These are phyloP conservation scores for Hetaerina titia DNA, from an alignment of 2,888 invertebrate genomes.

Conservation along the genomic window DNA sequence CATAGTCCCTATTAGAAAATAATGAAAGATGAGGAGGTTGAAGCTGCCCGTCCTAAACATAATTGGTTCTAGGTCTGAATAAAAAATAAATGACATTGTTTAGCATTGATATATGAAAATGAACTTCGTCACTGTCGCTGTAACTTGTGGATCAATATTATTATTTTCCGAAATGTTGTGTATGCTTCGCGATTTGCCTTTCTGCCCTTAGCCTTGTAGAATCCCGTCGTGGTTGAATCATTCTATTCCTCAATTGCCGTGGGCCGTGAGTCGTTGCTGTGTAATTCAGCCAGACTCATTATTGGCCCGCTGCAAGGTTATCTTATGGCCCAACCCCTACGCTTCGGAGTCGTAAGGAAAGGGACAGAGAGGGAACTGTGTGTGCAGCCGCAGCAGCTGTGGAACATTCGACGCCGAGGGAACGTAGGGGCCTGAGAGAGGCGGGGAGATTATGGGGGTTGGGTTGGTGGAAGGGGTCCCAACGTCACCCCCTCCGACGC, in stretches of 20 bases:
- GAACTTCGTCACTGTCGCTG: too few relatives aligned
- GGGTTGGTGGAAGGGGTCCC: not conserved
- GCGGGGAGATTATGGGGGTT: constrained; percentile 41
- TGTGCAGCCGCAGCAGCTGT: constrained; percentile 66
- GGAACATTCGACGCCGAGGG: constrained; percentile 53
- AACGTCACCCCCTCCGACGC: not conserved
- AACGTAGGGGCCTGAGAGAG: not conserved
- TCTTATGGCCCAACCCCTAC: not conserved
- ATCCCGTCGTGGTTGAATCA: not conserved
- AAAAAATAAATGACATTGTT: too few relatives aligned
- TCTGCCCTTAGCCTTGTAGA: not conserved
- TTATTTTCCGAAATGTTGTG: not conserved
- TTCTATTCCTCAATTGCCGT: constrained; percentile 9
- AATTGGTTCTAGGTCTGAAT: too few relatives aligned
- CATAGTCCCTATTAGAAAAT: too few relatives aligned
- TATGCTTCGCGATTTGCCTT: not conserved
- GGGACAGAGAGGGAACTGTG: not conserved
- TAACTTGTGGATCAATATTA: not conserved
- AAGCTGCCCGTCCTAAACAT: too few relatives aligned
- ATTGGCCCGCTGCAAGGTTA: constrained; percentile 61
- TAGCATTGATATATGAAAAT: too few relatives aligned
- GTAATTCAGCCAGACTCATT: constrained; percentile 6
- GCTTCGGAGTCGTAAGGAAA: not conserved
- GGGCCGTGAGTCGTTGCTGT: not conserved
- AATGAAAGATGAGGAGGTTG: too few relatives aligned